A percentile compares a stretch with the other conserved stretches of the same genome.
These are phyloP conservation scores for Dendronephthya gigantea DNA, from an alignment of 64 coral and sea anemone species.

Conservation along the genomic window DNA sequence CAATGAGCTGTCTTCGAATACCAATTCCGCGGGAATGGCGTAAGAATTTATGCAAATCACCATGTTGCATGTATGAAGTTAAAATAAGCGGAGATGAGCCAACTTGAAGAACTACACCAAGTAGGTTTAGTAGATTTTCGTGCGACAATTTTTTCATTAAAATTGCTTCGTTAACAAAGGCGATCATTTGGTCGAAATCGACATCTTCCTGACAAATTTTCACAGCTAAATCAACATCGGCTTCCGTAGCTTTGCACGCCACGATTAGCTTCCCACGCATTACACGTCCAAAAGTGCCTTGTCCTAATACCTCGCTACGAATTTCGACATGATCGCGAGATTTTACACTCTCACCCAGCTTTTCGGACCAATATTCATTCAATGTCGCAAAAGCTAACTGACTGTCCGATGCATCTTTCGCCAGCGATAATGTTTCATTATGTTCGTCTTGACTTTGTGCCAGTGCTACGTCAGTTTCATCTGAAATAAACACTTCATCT, in stretches of 20 bases:
- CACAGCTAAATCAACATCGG: background rate
- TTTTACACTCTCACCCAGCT: background rate
- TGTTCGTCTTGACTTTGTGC: background rate
- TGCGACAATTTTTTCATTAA: background rate
- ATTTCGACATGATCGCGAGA: background rate
- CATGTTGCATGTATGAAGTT: background rate
- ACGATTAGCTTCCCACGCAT: background rate
- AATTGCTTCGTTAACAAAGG: background rate
- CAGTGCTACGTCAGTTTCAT: background rate
- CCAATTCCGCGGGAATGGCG: background rate
- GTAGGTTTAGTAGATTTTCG: background rate
- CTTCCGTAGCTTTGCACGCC: background rate
- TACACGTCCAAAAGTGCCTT: conserved; percentile 2
- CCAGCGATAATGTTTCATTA: background rate
- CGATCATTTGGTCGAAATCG: background rate
- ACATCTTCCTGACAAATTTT: background rate
- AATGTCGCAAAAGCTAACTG: background rate
- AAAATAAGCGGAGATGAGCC: background rate
- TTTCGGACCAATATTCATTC: background rate
- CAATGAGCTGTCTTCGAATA: conserved; percentile 6
- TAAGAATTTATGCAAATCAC: conserved; percentile 11
- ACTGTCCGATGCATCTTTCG: background rate
- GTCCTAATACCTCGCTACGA: background rate
- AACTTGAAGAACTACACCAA: background rate
- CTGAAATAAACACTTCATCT: background rate